A percentile compares a stretch with the other conserved stretches of the same genome.
Evolutionary conservation across 2,113 vertebrate genomes (phyloP).

Genomic region (Corydoras sp.): DNA sequence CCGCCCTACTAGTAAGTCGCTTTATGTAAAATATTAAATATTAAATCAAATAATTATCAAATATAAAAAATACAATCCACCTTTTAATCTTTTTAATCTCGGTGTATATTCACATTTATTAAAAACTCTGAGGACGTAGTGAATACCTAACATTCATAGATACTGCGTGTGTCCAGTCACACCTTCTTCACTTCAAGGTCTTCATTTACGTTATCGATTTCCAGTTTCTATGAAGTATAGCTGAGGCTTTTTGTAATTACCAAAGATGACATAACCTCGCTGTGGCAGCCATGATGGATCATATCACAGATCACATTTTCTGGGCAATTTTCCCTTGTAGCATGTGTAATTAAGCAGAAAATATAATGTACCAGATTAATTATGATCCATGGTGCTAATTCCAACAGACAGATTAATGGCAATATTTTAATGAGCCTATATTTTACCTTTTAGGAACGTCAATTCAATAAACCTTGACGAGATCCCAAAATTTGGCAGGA

Average conservation of each 20-base stretch:
- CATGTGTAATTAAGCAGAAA: slow-evolving; percentile 68
- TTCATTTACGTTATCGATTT: slow-evolving; percentile 14
- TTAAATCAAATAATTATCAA: too few relatives aligned
- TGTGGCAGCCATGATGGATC: slow-evolving; percentile 58
- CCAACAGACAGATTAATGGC: slow-evolving; percentile 64
- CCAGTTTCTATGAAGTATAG: slow-evolving; percentile 34
- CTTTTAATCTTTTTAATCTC: too few relatives aligned
- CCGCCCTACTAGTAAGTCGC: too few relatives aligned
- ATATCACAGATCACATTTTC: slow-evolving; percentile 56
- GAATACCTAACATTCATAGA: too few relatives aligned
- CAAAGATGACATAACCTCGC: slow-evolving; percentile 53
- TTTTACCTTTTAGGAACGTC: slow-evolving; percentile 54
- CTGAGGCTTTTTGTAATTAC: slow-evolving; percentile 63
- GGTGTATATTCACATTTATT: too few relatives aligned
- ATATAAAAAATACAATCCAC: too few relatives aligned
- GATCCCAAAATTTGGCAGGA: slow-evolving; percentile 18
- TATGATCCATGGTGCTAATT: slow-evolving; percentile 67
- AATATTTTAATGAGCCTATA: slow-evolving; percentile 56
- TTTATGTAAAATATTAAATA: too few relatives aligned
- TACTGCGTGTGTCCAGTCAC: slow-evolving; percentile 2
- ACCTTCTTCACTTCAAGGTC: neutral
- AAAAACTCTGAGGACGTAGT: too few relatives aligned
- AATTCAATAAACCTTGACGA: slow-evolving; percentile 28
- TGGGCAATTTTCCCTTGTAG: slow-evolving; percentile 66
- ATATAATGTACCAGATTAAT: slow-evolving; percentile 68